phyloP scores from a whole-genome alignment of 2,888 invertebrate species.

The Xestoiulus laeticollis region DNA sequence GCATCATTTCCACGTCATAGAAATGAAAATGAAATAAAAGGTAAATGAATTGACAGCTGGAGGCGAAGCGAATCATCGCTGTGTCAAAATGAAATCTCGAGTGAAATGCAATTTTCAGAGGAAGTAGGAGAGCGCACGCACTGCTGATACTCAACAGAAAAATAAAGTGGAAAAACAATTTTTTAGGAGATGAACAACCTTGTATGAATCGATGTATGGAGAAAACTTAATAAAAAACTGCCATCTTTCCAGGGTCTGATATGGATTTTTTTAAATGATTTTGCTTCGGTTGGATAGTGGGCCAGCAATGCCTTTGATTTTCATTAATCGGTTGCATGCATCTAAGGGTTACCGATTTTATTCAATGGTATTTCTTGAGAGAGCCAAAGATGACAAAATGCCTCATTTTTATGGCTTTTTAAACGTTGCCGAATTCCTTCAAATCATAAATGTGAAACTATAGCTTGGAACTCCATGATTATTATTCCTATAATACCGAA shows the following conservation, averaged over 20 bases:
- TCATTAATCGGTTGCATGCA: not conserved
- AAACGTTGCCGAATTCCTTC: too few species aligned
- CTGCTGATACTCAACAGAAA: not conserved
- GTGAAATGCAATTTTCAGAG: slow-evolving; percentile 23
- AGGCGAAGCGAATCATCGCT: slow-evolving; percentile 32
- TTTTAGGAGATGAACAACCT: not conserved
- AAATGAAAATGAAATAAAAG: slow-evolving; percentile 17
- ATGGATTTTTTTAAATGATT: not conserved
- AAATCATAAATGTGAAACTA: too few species aligned
- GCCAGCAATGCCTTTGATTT: not conserved
- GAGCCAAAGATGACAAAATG: too few species aligned
- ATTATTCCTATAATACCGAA: too few species aligned
- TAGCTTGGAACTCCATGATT: too few species aligned
- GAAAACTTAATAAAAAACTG: not conserved
- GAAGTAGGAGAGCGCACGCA: not conserved
- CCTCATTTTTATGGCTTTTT: too few species aligned
- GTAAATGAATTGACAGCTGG: slow-evolving; percentile 40
- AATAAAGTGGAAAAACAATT: not conserved
- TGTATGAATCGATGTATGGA: not conserved
- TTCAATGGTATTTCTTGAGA: too few species aligned
- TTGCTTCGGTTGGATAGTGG: not conserved
- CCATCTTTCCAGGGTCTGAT: not conserved
- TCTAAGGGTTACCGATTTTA: not conserved
- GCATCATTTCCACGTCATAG: not conserved
- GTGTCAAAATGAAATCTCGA: slow-evolving; percentile 40